Percentiles rank a stretch among this genome's conserved stretches.
Evolutionary conservation across 2,888 invertebrate genomes (phyloP).

Genomic region (Hybos culiciformis): DNA sequence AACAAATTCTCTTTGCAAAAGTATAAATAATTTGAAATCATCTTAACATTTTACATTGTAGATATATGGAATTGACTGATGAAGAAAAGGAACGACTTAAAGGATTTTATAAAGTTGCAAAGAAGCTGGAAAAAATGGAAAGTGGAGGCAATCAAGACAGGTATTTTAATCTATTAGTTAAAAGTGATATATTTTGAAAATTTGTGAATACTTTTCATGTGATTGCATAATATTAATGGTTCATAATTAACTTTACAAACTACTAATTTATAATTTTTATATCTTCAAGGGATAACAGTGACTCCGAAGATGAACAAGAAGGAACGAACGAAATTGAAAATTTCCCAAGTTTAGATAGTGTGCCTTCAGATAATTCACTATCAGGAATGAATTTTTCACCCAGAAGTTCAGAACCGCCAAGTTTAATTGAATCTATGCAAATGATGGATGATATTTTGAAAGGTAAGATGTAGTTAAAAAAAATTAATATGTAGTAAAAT

Average conservation of each 20-base stretch:
- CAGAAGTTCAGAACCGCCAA: conserved; percentile 63
- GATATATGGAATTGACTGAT: conserved; percentile 80
- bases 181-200: no score
- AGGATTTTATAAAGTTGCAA: conserved; percentile 82
- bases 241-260: conserved; percentile 1
- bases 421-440: conserved; percentile 79
- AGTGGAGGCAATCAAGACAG: conserved; percentile 56
- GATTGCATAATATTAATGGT: background rate
- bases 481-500: no score
- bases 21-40: background rate
- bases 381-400: conserved; percentile 54
- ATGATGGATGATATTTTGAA: conserved; percentile 72
- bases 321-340: conserved; percentile 52
- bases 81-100: conserved; percentile 86
- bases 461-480: no score
- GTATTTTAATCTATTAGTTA: no score
- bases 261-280: conserved; percentile 3
- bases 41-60: conserved; percentile 30
- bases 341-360: conserved; percentile 68
- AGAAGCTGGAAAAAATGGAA: conserved; percentile 80
- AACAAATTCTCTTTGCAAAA: background rate
- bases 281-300: conserved; percentile 46
- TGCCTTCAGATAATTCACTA: conserved; percentile 56
- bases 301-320: conserved; percentile 58
- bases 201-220: background rate